Evolutionary conservation across 2,888 invertebrate genomes (phyloP), one percentile per base, ranked within the genome.

Genomic region (Mesochorus sp.): DNA sequence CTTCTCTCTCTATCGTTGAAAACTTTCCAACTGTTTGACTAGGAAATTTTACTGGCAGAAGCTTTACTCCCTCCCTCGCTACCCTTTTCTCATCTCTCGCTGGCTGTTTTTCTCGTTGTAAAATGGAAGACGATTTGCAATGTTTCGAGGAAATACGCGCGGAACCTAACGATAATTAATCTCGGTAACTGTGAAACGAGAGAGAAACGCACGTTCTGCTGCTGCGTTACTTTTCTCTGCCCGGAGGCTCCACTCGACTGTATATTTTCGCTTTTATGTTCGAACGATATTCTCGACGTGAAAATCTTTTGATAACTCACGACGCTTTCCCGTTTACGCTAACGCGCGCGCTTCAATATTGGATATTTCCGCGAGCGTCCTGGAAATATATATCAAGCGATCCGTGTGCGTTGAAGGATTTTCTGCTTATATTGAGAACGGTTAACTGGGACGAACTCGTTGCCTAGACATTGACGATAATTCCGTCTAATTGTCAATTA

Each of bases 381-480:
- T 70, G 57, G 57, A 6, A 47, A 34, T 39, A 47, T 49, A 57
- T 66, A 57, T 28, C 17, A 49, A 57, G 66, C 66, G 47, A 66
- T 49, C 34, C 17, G 34, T 44, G 37, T 6, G 28, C 14, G 55
- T 64, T 64, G 49, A 66, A 57, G 55, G 49, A 73, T 49, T 73
- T 28, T n/a, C n/a, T n/a, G n/a, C n/a, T n/a, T n/a, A n/a, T n/a
- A n/a, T n/a, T n/a, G n/a, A 28, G 2, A 3, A 42, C 10, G n/a
- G 39, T n/a, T 14, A 76, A 71, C 42, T 70, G 70, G 76, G 55
- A 64, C 76, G 24, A 76, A 64, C 57, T 76, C 64, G 34, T 59
- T 59, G 76, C 37, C 59, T 59, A 14, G n/a, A 1, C 6, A 64
- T 51, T 47, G 24, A 47, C 28, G 19, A 39, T 62, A 70, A 70